A percentile compares a stretch with the other conserved stretches of the same genome.
These are phyloP conservation scores for Ailuropoda melanoleuca DNA, from an alignment of 2,113 vertebrate genomes.

Conservation along the genomic window DNA sequence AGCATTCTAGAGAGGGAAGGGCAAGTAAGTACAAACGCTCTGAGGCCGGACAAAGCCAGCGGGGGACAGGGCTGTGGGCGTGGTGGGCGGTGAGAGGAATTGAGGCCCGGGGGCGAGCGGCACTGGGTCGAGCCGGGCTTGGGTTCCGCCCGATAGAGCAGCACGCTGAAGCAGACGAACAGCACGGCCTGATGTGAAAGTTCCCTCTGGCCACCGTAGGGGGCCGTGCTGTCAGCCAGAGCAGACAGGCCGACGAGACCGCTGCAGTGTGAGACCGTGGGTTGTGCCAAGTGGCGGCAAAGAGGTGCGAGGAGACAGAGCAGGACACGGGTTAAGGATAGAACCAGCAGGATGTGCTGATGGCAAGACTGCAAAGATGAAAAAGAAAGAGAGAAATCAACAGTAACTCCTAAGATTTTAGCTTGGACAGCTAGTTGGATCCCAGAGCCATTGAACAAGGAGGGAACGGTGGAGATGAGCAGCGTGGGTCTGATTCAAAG, in stretches of 20 bases:
- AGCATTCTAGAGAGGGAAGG: not conserved
- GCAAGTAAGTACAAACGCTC: not conserved
- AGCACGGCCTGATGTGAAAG: not conserved
- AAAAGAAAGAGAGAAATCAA: not conserved
- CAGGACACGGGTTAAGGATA: not conserved
- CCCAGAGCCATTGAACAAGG: not conserved
- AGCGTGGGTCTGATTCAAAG: not conserved
- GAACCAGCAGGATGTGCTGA: not conserved
- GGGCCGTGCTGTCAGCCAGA: not conserved
- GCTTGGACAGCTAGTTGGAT: not conserved
- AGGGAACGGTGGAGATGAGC: too few species aligned
- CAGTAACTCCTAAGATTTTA: not conserved
- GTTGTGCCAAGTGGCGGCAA: not conserved
- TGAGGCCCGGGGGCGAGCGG: not conserved
- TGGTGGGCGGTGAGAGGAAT: not conserved
- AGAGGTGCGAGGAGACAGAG: not conserved
- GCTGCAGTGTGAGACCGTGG: not conserved
- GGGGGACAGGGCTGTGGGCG: not conserved
- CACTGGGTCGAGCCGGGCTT: not conserved
- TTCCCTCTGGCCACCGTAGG: not conserved
- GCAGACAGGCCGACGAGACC: too few species aligned
- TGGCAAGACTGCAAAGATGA: not conserved
- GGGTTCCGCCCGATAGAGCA: not conserved
- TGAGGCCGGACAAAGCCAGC: not conserved
- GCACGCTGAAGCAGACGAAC: not conserved